These are phyloP conservation scores for Bugulina stolonifera DNA, from an alignment of 2,888 invertebrate species.

Conservation along the genomic window DNA sequence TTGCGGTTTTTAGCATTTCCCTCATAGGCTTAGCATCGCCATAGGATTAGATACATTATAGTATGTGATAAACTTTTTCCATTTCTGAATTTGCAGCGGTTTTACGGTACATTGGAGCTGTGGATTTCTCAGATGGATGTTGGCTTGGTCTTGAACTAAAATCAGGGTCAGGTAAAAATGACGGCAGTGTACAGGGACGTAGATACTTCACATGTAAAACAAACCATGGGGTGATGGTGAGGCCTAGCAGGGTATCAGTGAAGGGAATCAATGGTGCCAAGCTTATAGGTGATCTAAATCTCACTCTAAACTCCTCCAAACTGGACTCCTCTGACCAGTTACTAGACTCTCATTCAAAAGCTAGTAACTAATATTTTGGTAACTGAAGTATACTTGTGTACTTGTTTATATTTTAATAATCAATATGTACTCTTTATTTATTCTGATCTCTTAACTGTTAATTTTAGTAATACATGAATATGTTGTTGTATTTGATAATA, in stretches of 20 bases:
- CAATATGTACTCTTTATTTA: too few relatives aligned
- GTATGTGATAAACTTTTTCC: too few relatives aligned
- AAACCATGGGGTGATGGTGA: conserved; percentile 50
- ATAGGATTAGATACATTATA: too few relatives aligned
- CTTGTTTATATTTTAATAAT: too few relatives aligned
- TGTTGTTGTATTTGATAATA: too few relatives aligned
- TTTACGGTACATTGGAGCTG: conserved; percentile 53
- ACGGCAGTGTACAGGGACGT: conserved; percentile 49
- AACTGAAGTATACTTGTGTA: too few relatives aligned
- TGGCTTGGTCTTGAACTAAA: conserved; percentile 57
- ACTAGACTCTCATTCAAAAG: background rate
- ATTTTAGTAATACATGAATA: too few relatives aligned
- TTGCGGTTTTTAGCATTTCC: too few relatives aligned
- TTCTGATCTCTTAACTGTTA: too few relatives aligned
- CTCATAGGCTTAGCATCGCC: too few relatives aligned
- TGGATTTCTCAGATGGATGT: conserved; percentile 56
- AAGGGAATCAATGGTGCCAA: conserved; percentile 57
- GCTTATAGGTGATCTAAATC: conserved; percentile 37
- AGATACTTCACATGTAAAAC: conserved; percentile 49
- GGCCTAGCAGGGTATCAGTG: conserved; percentile 52
- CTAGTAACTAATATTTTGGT: background rate
- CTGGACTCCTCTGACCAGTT: background rate
- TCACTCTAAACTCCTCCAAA: background rate
- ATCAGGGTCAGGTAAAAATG: conserved; percentile 51
- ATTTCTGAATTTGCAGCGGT: too few relatives aligned